Conservation (phyloP, 2,113 vertebrate genomes). For the Nothobranchius kuhntae region DNA sequence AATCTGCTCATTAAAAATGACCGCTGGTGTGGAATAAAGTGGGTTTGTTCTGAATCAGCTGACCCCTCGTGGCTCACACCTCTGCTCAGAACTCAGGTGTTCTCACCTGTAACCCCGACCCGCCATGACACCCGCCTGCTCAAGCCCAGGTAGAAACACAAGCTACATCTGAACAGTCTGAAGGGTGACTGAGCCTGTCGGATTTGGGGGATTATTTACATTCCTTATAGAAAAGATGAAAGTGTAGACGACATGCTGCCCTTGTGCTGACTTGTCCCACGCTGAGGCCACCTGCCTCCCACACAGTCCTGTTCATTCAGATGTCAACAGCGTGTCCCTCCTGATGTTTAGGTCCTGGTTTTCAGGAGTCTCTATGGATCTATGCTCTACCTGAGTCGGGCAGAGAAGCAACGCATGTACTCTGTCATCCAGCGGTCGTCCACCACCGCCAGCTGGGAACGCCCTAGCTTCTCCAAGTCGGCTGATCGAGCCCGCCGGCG, state of each 20-base stretch:
- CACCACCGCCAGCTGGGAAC: constrained; percentile 66
- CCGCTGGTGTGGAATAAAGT: too few species aligned
- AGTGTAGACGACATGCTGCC: neutral
- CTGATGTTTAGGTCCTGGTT: neutral
- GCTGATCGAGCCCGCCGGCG: constrained; percentile 81
- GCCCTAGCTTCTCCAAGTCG: constrained; percentile 79
- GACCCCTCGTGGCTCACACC: too few species aligned
- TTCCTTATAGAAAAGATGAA: constrained; percentile 4
- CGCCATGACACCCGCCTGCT: too few species aligned
- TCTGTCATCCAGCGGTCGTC: constrained; percentile 93
- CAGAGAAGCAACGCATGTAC: constrained; percentile 96
- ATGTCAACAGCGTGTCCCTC: neutral
- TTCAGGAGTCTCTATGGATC: neutral
- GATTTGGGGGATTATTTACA: constrained; percentile 23
- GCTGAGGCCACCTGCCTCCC: neutral
- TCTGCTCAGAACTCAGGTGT: too few species aligned
- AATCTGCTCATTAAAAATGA: too few species aligned
- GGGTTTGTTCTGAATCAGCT: too few species aligned
- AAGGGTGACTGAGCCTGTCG: too few species aligned
- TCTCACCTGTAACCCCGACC: too few species aligned
- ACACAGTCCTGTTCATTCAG: neutral
- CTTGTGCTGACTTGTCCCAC: neutral
- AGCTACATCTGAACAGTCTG: too few species aligned
- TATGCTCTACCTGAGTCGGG: constrained; percentile 77
- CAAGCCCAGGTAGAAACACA: too few species aligned